A percentile compares a stretch with the other conserved stretches of the same genome.
These are phyloP conservation scores for Palythoa heliodiscus DNA, from an alignment of 92 coral and sea anemone genomes.

Conservation along the genomic window DNA sequence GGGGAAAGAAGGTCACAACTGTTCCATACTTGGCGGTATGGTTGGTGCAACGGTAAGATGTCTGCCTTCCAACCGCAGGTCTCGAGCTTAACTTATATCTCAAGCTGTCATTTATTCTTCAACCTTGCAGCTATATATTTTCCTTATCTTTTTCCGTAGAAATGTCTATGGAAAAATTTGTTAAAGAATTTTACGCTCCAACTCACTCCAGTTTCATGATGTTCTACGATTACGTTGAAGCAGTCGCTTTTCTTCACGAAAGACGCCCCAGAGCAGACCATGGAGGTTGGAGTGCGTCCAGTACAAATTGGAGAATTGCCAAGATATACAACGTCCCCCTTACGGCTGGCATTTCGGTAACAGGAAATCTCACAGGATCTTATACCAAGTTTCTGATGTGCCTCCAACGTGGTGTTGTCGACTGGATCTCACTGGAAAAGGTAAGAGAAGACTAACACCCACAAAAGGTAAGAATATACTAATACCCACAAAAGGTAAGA, in stretches of 20 bases:
- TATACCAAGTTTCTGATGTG: constrained; percentile 1
- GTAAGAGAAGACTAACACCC: background rate
- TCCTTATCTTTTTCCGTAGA: background rate
- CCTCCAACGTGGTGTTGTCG: constrained; percentile 28
- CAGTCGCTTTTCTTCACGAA: background rate
- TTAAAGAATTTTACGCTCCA: background rate
- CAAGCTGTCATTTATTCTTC: too few species aligned
- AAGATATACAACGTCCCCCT: constrained; percentile 1
- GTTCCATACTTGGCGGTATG: too few species aligned
- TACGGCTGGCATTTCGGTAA: constrained; percentile 5
- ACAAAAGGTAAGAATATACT: too few species aligned
- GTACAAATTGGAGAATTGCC: constrained; percentile 8
- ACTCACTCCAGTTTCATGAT: background rate
- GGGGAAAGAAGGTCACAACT: too few species aligned
- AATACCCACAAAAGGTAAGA: too few species aligned
- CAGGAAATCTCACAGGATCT: constrained; percentile 22
- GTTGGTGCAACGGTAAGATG: too few species aligned
- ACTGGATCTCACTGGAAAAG: background rate
- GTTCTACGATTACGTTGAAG: constrained; percentile 16
- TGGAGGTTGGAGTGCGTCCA: background rate
- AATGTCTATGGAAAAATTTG: background rate
- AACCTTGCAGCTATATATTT: background rate
- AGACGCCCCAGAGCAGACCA: too few species aligned
- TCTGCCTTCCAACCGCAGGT: too few species aligned
- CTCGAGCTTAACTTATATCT: too few species aligned